phyloP scores from a whole-genome alignment of 1,140 invertebrate genomes.

The Forficula auricularia region DNA sequence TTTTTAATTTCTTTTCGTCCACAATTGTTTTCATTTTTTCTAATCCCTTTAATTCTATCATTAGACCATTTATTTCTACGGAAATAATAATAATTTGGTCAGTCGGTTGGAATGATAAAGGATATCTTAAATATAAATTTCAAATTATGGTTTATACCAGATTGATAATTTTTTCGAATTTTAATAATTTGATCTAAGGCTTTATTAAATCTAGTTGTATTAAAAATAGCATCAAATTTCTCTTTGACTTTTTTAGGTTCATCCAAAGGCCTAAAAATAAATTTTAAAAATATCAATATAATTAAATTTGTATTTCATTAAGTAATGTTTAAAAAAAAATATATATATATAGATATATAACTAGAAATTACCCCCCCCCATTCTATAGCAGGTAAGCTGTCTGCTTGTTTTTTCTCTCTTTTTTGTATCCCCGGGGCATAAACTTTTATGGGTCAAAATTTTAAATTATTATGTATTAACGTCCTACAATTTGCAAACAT shows the following conservation, averaged over 20 bases:
- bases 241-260: slow-evolving; percentile 87
- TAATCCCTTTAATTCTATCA: too few relatives aligned
- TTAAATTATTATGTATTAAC: too few relatives aligned
- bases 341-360: too few relatives aligned
- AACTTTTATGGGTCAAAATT: too few relatives aligned
- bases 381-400: too few relatives aligned
- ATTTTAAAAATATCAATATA: slow-evolving; percentile 8
- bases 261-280: slow-evolving; percentile 57
- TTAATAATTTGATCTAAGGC: slow-evolving; percentile 68
- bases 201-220: slow-evolving; percentile 82
- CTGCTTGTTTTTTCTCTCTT: too few relatives aligned
- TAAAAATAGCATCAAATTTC: slow-evolving; percentile 96
- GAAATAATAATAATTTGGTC: background rate
- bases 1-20: slow-evolving; percentile 37
- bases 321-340: background rate
- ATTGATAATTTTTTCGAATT: slow-evolving; percentile 23
- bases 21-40: slow-evolving; percentile 33
- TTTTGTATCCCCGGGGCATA: too few relatives aligned
- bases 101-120: background rate
- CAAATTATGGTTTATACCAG: too few relatives aligned
- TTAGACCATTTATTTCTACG: too few relatives aligned
- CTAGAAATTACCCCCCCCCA: too few relatives aligned
- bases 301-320: background rate
- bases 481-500: too few relatives aligned
- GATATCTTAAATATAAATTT: too few relatives aligned